Percentiles rank a stretch among this genome's conserved stretches.
These are phyloP conservation scores for Lathronympha strigana DNA, from an alignment of 2,888 invertebrate species.

Conservation along the genomic window DNA sequence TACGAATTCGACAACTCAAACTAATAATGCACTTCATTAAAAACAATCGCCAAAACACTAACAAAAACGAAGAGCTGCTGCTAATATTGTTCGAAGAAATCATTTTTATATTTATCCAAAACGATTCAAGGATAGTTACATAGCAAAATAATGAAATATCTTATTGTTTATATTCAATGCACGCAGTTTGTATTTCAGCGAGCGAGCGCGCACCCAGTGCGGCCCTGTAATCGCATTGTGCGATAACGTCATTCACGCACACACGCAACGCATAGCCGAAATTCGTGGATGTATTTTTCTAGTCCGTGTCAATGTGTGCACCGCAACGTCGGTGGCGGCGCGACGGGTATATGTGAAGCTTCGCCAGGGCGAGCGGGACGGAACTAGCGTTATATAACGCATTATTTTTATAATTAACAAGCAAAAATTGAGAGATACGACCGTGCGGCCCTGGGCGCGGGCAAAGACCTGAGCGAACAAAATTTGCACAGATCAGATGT, in stretches of 20 bases:
- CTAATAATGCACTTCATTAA: conserved; percentile 48
- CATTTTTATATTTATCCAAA: not conserved
- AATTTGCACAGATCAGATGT: conserved; percentile 84
- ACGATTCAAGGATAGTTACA: not conserved
- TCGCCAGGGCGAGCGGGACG: conserved; percentile 58
- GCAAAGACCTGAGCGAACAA: conserved; percentile 77
- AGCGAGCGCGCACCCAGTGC: conserved; percentile 58
- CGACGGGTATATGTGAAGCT: conserved; percentile 53
- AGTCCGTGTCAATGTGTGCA: conserved; percentile 69
- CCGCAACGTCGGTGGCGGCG: conserved; percentile 61
- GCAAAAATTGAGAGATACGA: conserved; percentile 83
- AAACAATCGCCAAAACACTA: conserved; percentile 1
- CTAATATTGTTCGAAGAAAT: not conserved
- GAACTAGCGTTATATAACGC: conserved; percentile 77
- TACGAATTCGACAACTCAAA: conserved; percentile 58
- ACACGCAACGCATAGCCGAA: conserved; percentile 71
- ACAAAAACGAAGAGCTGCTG: not conserved
- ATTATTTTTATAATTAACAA: conserved; percentile 85
- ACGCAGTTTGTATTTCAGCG: conserved; percentile 31
- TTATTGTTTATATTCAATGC: conserved; percentile 9
- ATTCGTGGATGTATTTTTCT: conserved; percentile 82
- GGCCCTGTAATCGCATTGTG: conserved; percentile 81
- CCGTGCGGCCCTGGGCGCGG: conserved; percentile 78
- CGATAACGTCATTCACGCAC: conserved; percentile 82
- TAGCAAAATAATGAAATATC: not conserved